Base-by-base conservation (phyloP, 1,140 invertebrate species). In the Andricus grossulariae region DNA sequence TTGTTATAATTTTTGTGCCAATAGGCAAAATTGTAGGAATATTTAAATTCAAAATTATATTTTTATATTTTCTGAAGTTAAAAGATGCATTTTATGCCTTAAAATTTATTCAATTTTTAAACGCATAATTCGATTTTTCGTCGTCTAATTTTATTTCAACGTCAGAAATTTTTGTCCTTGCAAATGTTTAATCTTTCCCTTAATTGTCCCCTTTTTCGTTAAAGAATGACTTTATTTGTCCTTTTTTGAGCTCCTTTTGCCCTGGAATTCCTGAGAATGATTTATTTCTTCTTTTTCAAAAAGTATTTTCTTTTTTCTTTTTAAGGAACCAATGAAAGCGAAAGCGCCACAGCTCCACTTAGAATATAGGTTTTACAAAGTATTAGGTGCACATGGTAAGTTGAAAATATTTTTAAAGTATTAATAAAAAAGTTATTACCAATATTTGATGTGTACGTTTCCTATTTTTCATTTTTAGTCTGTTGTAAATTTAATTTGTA, bases 331-430 rank as follows among this genome's bases (percentile, higher is more conserved):
- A 86, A 99, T 99, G 98, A 99, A 99, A 93, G 98, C 99, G 82
- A 98, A 99, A 94, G 99, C 99, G 87, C 99, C 99, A 81, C 99
- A 99, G 93, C 94, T 99, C 89, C 99, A 99, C 93, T 95, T 99
- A 94, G 99, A 99, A 94, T 99, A 99, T 95, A 96, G 99, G 94
- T 99, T 99, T 96, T 99, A 99, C 94, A 99, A 99, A 95, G 95
- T 99, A 93, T 95, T 99, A 93, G 98, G 98, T 92, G 95, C 95
- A 91, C 95, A 96, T 93, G 96, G 96, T 97, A 91, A 95, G 95
- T 93, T 83, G 12, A 16, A 45, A 45, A 11, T 8, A 11, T 45
- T 45, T 10, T 19, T 72, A 77, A 71, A 25, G 13, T 66, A 72
- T 45, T 71, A 71, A 39, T 78, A 75, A 10, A 10, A 45, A 45